phyloP scores from a whole-genome alignment of 2,888 invertebrate species.

The Mantis religiosa region DNA sequence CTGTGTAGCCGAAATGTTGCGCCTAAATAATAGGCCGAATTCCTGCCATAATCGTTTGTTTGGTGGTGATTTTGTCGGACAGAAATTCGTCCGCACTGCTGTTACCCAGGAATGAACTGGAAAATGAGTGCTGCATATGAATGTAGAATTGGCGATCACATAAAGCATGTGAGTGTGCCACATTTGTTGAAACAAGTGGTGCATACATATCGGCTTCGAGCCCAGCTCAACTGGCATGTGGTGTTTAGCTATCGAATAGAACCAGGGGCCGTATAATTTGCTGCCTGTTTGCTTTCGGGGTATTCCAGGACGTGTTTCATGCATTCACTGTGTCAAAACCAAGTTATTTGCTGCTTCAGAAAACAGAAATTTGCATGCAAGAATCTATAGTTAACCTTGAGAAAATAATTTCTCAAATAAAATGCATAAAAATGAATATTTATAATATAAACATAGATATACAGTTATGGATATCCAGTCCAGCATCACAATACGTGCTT shows the following conservation, averaged over 20 bases:
- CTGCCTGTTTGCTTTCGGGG: not conserved
- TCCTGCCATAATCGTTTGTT: not conserved
- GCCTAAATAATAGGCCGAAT: not conserved
- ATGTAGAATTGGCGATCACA: not conserved
- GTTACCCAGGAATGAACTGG: not conserved
- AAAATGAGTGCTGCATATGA: not conserved
- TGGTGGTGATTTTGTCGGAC: not conserved
- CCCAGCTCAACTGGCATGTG: not conserved
- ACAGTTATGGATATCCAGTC: too few relatives aligned
- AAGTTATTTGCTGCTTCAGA: too few relatives aligned
- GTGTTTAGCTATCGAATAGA: not conserved
- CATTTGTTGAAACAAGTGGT: too few relatives aligned
- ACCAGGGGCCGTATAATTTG: not conserved
- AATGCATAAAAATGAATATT: too few relatives aligned
- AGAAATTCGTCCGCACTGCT: not conserved
- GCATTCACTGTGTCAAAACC: too few relatives aligned
- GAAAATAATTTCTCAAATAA: too few relatives aligned
- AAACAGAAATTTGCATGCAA: too few relatives aligned
- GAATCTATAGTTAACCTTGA: too few relatives aligned
- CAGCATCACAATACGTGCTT: too few relatives aligned
- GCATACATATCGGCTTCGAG: too few relatives aligned
- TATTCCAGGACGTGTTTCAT: too few relatives aligned
- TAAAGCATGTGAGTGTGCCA: not conserved
- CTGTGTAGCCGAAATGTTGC: not conserved
- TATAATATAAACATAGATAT: too few relatives aligned